Percentiles rank a stretch among this genome's conserved stretches.
Evolutionary conservation across 2,888 invertebrate genomes (phyloP).

Genomic region (Dasypogon diadema): DNA sequence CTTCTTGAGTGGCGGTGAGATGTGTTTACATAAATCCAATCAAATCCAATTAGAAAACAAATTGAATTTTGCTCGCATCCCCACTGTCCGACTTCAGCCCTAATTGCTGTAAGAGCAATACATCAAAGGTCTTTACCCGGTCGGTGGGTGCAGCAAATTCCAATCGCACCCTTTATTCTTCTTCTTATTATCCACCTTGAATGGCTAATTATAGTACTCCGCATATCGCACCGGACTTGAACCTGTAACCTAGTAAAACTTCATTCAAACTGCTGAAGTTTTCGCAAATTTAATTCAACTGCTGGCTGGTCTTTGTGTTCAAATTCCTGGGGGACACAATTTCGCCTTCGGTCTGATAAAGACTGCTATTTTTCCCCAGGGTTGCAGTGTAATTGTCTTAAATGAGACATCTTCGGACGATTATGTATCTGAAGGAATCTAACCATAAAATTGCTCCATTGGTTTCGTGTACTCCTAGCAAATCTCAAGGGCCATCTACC

Average conservation of each 20-base stretch:
- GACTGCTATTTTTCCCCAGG: not conserved
- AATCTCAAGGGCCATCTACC: conserved; percentile 36
- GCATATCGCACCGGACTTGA: not conserved
- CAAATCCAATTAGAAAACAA: no score
- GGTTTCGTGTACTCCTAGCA: conserved; percentile 7
- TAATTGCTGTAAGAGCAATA: no score
- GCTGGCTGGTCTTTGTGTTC: not conserved
- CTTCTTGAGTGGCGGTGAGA: no score
- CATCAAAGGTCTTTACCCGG: not conserved
- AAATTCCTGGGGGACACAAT: not conserved
- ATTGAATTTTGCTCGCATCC: no score
- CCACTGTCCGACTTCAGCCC: no score
- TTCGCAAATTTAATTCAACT: not conserved
- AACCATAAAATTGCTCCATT: conserved; percentile 41
- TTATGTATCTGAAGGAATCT: conserved; percentile 23
- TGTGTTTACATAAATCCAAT: no score
- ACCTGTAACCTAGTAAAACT: not conserved
- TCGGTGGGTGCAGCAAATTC: not conserved
- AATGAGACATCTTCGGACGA: conserved; percentile 31
- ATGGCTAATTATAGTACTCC: not conserved
- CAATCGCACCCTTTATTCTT: no score
- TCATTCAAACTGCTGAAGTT: not conserved
- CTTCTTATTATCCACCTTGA: not conserved
- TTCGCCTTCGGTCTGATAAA: not conserved
- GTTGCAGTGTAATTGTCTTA: conserved; percentile 13